Base-by-base conservation (phyloP, 2,888 invertebrate species). In the Lamproptera curius region DNA sequence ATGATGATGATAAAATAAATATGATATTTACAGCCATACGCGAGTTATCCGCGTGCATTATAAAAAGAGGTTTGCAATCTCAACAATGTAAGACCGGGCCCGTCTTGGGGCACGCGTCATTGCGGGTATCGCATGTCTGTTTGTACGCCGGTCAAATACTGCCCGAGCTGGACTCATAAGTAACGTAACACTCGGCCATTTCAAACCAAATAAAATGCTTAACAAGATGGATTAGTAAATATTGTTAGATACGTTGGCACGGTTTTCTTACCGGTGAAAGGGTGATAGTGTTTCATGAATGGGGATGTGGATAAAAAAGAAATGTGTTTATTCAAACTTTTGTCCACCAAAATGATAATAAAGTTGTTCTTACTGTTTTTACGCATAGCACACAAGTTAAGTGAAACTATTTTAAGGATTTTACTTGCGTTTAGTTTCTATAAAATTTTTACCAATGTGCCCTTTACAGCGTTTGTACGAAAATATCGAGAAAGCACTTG, bases 141-240 rank as follows among this genome's bases (percentile, higher is more conserved):
- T 43, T 49, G 49, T 28, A 40, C 26, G 35, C 40, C 35, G 20
- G 39, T 40, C 35, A 49, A 49, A 49, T 43, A 49, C 28, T 26
- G 26, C n/a, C 49, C 35, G 35, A 49, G 49, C 42, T 49, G 35
- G 43, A 49, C 33, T 43, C 43, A 48, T 49, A 43, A 43, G 49
- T 49, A 49, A 49, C 49, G 33, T 34, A 44, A 49, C 49, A 39
- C 49, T 49, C 49, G 43, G 49, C 28, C 39, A 49, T 49, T 49
- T 49, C 43, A 49, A 49, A 49, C 35, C 49, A 49, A 49, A 49
- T 49, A 43, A 38, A 49, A 49, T 43, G 34, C 34, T 16, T 39
- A 48, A 36, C 34, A 38, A 39, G 48, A 48, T 43, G 48, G 48
- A 14, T 39, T 26, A 20, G 48, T 43, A 42, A 48, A 48, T 43